phyloP scores from a whole-genome alignment of 2,888 invertebrate species.

The Macrosoma leucophasiata region DNA sequence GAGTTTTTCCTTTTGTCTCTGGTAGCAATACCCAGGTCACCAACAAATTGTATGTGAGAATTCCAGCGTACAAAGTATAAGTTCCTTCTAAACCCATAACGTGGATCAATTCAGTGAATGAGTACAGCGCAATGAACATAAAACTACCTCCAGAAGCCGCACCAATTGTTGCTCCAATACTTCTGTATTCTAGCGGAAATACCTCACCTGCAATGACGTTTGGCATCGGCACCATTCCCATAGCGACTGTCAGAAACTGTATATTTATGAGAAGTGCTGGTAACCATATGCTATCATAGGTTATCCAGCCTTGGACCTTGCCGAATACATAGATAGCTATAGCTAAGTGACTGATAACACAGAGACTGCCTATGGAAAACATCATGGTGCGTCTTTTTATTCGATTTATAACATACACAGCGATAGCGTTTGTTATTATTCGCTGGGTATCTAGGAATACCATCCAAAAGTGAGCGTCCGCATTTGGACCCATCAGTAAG shows the following conservation, averaged over 20 bases:
- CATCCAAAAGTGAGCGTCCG: slow-evolving; percentile 78
- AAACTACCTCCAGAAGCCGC: slow-evolving; percentile 72
- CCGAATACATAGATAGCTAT: slow-evolving; percentile 60
- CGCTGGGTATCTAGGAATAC: slow-evolving; percentile 78
- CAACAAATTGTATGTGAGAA: slow-evolving; percentile 65
- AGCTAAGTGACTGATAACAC: slow-evolving; percentile 69
- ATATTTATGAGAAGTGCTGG: slow-evolving; percentile 65
- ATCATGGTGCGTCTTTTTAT: slow-evolving; percentile 76
- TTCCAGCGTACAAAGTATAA: slow-evolving; percentile 73
- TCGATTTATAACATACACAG: slow-evolving; percentile 75
- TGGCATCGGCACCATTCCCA: slow-evolving; percentile 79
- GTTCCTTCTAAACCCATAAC: slow-evolving; percentile 70
- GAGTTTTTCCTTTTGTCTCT: slow-evolving; percentile 79
- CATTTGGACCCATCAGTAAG: slow-evolving; percentile 69
- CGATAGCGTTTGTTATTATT: slow-evolving; percentile 72
- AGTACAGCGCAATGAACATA: slow-evolving; percentile 78
- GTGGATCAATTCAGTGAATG: slow-evolving; percentile 69
- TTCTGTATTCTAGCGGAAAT: slow-evolving; percentile 76
- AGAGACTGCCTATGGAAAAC: slow-evolving; percentile 74
- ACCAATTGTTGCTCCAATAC: slow-evolving; percentile 77
- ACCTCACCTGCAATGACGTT: slow-evolving; percentile 83
- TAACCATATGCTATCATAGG: slow-evolving; percentile 52
- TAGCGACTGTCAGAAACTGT: slow-evolving; percentile 72
- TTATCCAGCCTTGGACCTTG: slow-evolving; percentile 33
- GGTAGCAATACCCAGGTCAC: slow-evolving; percentile 75